Conservation (phyloP, 2,113 vertebrate genomes). For the Chloroceryle aenea region DNA sequence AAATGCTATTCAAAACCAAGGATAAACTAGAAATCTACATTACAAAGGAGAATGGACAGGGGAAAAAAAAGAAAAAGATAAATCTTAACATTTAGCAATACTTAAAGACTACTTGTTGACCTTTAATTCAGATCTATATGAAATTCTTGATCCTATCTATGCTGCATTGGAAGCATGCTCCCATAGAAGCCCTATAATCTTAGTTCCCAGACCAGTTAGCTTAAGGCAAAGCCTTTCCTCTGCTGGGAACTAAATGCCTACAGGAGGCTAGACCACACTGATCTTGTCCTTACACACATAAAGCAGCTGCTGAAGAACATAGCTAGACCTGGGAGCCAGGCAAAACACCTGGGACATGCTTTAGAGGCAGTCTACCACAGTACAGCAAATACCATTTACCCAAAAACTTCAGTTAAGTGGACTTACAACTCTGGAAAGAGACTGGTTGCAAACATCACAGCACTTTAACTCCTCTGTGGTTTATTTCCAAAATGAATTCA, state of each 20-base stretch:
- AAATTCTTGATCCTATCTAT: background rate
- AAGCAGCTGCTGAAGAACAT: background rate
- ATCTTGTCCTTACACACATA: fast-evolving
- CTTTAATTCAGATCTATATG: fast-evolving
- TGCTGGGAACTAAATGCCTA: background rate
- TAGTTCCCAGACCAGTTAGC: background rate
- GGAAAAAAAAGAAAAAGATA: background rate
- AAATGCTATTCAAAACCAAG: background rate
- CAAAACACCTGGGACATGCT: fast-evolving
- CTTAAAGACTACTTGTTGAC: background rate
- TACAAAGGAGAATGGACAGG: background rate
- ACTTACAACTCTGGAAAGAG: background rate
- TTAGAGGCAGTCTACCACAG: background rate
- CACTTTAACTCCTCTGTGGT: background rate
- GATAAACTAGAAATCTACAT: background rate
- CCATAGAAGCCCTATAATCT: background rate
- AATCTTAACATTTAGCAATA: background rate
- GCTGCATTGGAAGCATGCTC: background rate
- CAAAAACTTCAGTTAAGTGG: background rate
- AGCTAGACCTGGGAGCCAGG: background rate
- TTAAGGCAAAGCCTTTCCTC: background rate
- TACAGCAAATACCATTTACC: background rate
- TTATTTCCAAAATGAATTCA: background rate
- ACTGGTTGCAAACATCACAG: background rate
- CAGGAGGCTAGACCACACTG: background rate